Percentiles rank a stretch among this genome's conserved stretches.
phyloP scores from a whole-genome alignment of 1,140 invertebrate genomes.

The Halesus radiatus region DNA sequence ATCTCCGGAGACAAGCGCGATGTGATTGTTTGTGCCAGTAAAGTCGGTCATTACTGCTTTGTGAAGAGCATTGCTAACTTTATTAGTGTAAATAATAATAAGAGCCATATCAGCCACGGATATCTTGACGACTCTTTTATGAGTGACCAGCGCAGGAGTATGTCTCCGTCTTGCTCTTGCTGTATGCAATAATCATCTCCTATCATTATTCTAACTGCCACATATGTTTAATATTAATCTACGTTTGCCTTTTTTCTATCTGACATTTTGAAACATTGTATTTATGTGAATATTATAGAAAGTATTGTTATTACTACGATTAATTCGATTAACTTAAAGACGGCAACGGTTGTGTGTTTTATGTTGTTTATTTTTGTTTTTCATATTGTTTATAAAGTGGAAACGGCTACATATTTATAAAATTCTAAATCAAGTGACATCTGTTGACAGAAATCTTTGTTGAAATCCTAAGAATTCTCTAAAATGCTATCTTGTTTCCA shows the following conservation, averaged over 20 bases:
- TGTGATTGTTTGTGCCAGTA: conserved; percentile 15
- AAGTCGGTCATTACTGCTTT: conserved; percentile 33
- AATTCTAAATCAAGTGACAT: background rate
- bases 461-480: no score
- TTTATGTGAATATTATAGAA: conserved; percentile 10
- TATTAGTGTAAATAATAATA: conserved; percentile 25
- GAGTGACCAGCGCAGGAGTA: conserved; percentile 6
- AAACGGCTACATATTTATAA: background rate
- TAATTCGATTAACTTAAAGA: conserved; percentile 14
- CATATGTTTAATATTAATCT: background rate
- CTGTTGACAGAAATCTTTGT: no score
- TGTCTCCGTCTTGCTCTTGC: conserved; percentile 44
- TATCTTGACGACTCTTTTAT: background rate
- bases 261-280: conserved; percentile 8
- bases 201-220: conserved; percentile 19
- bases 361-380: conserved; percentile 11
- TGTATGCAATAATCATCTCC: conserved; percentile 47
- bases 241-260: conserved; percentile 27
- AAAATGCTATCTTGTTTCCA: background rate
- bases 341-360: conserved; percentile 31
- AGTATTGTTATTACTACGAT: background rate
- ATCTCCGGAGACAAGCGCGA: background rate
- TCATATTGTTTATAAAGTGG: conserved; percentile 7
- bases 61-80: conserved; percentile 36
- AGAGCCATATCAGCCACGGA: conserved; percentile 40